Conservation (phyloP, 2,888 invertebrate genomes). For the Oligia fasciuncula region DNA sequence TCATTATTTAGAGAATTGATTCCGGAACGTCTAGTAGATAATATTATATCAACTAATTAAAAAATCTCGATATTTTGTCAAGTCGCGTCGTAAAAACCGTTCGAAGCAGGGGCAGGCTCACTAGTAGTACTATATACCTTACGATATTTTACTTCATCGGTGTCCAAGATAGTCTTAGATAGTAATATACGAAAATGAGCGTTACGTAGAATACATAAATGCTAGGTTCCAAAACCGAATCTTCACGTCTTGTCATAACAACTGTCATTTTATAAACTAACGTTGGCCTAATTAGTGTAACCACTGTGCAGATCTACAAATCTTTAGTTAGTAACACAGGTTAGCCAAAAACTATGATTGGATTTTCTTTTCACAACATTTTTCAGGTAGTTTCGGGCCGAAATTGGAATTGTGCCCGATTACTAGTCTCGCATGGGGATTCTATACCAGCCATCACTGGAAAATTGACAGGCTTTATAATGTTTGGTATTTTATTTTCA, state of each 20-base stretch:
- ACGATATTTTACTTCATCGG: background rate
- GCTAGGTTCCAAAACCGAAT: background rate
- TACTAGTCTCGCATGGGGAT: constrained; percentile 6
- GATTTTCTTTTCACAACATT: constrained; percentile 33
- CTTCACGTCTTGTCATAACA: background rate
- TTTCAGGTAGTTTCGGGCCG: constrained; percentile 21
- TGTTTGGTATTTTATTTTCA: background rate
- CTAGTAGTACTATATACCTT: too few species aligned
- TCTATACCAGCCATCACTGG: constrained; percentile 10
- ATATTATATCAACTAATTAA: too few species aligned
- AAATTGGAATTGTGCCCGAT: constrained; percentile 56
- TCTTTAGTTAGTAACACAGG: constrained; percentile 28
- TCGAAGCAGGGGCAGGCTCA: too few species aligned
- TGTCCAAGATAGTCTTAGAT: too few species aligned
- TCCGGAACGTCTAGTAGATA: too few species aligned
- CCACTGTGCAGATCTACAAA: constrained; percentile 33
- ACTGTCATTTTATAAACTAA: background rate
- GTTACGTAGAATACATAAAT: background rate
- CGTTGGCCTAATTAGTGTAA: constrained; percentile 24
- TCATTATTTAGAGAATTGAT: background rate
- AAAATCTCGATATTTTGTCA: too few species aligned
- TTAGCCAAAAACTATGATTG: constrained; percentile 49
- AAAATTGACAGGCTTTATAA: constrained; percentile 3
- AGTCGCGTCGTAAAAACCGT: too few species aligned
- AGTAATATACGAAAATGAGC: background rate